Evolutionary conservation across 2,888 invertebrate genomes (phyloP).

Genomic region (Dryocosmus kuriphilus): DNA sequence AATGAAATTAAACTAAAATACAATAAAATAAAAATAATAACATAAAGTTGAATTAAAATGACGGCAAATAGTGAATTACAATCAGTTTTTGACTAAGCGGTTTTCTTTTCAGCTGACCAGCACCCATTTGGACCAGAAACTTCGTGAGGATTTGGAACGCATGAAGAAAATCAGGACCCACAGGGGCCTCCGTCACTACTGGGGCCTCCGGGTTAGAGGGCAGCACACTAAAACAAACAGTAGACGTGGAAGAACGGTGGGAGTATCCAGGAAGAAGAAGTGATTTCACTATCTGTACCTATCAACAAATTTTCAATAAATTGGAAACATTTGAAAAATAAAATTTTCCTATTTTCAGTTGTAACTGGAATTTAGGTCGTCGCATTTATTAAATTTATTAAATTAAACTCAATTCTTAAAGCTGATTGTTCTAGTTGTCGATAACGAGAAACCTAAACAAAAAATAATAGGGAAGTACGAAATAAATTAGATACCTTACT

Average conservation of each 20-base stretch:
- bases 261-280: constrained; percentile 99
- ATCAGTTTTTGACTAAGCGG: constrained; percentile 10
- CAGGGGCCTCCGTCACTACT: constrained; percentile 99
- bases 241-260: constrained; percentile 99
- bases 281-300: constrained; percentile 79
- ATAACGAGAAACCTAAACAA: too few relatives aligned
- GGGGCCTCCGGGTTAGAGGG: constrained; percentile 99
- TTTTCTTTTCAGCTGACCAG: constrained; percentile 85
- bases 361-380: neutral
- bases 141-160: constrained; percentile 99
- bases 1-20: too few relatives aligned
- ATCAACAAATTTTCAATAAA: constrained; percentile 49
- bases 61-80: neutral
- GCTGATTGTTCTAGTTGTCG: too few relatives aligned
- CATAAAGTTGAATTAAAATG: too few relatives aligned
- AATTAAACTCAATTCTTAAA: too few relatives aligned
- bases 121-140: constrained; percentile 96
- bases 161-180: constrained; percentile 99
- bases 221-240: constrained; percentile 99
- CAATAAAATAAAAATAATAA: too few relatives aligned
- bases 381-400: neutral
- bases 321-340: constrained; percentile 19
- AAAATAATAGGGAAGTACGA: too few relatives aligned
- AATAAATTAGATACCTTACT: too few relatives aligned
- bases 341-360: neutral